A percentile compares a stretch with the other conserved stretches of the same genome.
Conservation (phyloP, 2,113 vertebrate species). For the pig (Sus scrofa) region DNA sequence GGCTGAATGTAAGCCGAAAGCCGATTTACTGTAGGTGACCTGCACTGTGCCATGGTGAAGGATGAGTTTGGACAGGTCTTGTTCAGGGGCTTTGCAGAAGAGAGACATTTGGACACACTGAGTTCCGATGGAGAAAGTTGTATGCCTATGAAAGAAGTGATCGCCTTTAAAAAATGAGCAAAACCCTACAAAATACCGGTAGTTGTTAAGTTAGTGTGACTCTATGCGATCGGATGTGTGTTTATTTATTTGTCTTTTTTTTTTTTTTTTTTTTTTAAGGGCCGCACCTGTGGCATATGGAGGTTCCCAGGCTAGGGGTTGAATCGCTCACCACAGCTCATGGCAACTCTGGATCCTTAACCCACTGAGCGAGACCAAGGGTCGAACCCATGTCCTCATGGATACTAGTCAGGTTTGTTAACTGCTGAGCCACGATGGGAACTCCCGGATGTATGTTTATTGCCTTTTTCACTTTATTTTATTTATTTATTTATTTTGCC, state of each 20-base stretch:
- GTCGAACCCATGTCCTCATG: no score
- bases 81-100: background rate
- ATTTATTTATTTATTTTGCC: no score
- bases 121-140: constrained; percentile 52
- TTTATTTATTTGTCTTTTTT: background rate
- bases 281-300: no score
- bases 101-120: background rate
- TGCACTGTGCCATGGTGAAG: background rate
- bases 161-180: constrained; percentile 32
- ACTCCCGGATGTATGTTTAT: no score
- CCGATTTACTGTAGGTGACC: constrained; percentile 24
- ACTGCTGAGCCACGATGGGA: no score
- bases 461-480: no score
- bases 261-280: no score
- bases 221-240: background rate
- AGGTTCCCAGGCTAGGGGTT: no score
- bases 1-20: background rate
- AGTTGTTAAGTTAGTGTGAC: constrained; percentile 33
- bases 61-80: background rate
- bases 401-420: no score
- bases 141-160: constrained; percentile 35
- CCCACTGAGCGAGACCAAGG: no score
- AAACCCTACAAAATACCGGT: background rate
- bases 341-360: no score
- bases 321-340: no score